Evolutionary conservation across 2,113 vertebrate species (phyloP).

Genomic region (Sorex fumeus): DNA sequence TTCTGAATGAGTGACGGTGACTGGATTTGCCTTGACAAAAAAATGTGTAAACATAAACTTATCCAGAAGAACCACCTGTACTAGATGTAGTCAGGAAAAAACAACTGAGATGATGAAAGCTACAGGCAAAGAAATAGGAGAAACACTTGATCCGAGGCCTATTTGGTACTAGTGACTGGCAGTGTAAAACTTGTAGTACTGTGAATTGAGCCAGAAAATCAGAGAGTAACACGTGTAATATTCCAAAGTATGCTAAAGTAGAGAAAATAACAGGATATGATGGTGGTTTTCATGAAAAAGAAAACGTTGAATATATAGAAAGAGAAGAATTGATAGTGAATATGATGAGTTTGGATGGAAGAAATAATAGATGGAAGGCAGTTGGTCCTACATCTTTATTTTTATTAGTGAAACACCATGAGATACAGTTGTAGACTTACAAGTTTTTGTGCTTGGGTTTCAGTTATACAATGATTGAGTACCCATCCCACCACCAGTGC

Average conservation of each 20-base stretch:
- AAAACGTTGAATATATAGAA: slow-evolving; percentile 98
- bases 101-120: slow-evolving; percentile 99
- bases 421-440: too few relatives aligned
- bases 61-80: slow-evolving; percentile 97
- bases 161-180: slow-evolving; percentile 99
- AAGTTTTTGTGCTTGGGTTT: too few relatives aligned
- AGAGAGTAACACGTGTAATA: not conserved
- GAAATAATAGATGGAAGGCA: slow-evolving; percentile 97
- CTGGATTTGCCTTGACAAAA: not conserved
- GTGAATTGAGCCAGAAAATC: not conserved
- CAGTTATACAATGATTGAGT: too few relatives aligned
- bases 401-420: too few relatives aligned
- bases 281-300: slow-evolving; percentile 98
- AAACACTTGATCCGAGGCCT: slow-evolving; percentile 98
- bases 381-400: slow-evolving; percentile 90
- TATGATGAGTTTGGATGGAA: slow-evolving; percentile 99
- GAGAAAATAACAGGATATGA: slow-evolving; percentile 92
- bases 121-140: slow-evolving; percentile 98
- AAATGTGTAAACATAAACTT: slow-evolving; percentile 94
- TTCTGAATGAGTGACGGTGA: not conserved
- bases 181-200: slow-evolving; percentile 93
- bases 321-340: slow-evolving; percentile 98
- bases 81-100: slow-evolving; percentile 97
- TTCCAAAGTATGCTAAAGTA: too few relatives aligned
- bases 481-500: too few relatives aligned